Conservation (phyloP, 37 sponge, comb jelly and placozoan genomes). For the Aphrocallistes beatrix region DNA sequence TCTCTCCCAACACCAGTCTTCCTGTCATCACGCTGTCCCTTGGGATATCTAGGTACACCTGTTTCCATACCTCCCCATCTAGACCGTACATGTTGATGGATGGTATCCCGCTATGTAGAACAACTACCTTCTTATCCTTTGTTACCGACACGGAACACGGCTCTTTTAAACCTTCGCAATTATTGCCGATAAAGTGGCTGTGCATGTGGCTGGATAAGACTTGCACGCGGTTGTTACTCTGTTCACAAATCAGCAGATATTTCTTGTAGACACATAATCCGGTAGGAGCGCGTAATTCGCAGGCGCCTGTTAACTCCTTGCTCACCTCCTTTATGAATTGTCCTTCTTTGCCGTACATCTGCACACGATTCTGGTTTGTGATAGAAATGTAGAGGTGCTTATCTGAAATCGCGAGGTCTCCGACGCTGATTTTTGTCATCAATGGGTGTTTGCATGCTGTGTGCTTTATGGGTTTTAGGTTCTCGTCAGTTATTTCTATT, state of each 20-base stretch:
- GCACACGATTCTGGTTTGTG: background rate
- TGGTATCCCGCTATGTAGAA: background rate
- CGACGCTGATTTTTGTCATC: background rate
- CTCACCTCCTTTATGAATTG: background rate
- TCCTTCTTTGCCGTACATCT: constrained; percentile 11
- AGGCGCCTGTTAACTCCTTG: background rate
- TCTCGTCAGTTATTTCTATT: background rate
- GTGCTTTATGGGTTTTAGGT: background rate
- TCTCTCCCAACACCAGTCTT: background rate
- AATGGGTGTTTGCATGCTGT: background rate
- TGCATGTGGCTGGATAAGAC: background rate
- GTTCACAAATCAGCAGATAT: background rate
- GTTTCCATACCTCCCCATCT: background rate
- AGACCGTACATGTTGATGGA: background rate
- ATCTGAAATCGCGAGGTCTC: background rate
- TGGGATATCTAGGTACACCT: background rate
- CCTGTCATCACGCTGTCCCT: background rate
- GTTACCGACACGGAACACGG: background rate
- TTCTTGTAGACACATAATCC: constrained; percentile 3
- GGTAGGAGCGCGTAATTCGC: background rate
- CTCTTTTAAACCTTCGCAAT: background rate
- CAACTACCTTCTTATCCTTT: background rate
- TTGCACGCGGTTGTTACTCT: background rate
- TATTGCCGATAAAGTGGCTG: background rate
- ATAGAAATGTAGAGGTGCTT: background rate